These are phyloP conservation scores for Genyomyrus donnyi DNA, from an alignment of 2,113 vertebrate species.

Conservation along the genomic window DNA sequence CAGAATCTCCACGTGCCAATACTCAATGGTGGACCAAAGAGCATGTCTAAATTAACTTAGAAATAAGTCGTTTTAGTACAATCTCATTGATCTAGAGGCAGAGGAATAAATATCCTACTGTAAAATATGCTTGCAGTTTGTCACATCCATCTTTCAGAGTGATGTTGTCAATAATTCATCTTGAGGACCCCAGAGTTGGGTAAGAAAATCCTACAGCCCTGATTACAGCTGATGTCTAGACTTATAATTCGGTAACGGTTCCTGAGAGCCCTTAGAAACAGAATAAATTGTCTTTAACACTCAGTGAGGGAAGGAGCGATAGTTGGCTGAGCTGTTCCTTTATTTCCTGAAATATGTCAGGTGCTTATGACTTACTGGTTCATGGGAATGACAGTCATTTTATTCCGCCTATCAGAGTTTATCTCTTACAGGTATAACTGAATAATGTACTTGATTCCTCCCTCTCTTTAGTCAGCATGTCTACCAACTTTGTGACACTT, in stretches of 20 bases:
- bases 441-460: neutral
- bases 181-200: neutral
- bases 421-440: neutral
- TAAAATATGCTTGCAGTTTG: neutral
- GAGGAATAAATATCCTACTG: neutral
- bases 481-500: neutral
- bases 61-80: neutral
- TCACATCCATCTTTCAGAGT: neutral
- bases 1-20: neutral
- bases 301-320: neutral
- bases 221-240: neutral
- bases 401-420: neutral
- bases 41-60: neutral
- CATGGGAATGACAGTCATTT: neutral
- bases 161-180: slow-evolving; percentile 7
- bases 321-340: neutral
- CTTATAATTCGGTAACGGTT: neutral
- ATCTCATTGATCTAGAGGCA: neutral
- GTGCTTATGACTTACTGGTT: neutral
- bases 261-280: neutral
- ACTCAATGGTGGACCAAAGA: neutral
- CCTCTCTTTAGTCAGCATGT: neutral
- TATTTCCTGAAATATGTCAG: neutral
- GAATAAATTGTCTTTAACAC: neutral
- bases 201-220: neutral